Conservation (phyloP, 64 coral and sea anemone species). For the Porites australiensis region DNA sequence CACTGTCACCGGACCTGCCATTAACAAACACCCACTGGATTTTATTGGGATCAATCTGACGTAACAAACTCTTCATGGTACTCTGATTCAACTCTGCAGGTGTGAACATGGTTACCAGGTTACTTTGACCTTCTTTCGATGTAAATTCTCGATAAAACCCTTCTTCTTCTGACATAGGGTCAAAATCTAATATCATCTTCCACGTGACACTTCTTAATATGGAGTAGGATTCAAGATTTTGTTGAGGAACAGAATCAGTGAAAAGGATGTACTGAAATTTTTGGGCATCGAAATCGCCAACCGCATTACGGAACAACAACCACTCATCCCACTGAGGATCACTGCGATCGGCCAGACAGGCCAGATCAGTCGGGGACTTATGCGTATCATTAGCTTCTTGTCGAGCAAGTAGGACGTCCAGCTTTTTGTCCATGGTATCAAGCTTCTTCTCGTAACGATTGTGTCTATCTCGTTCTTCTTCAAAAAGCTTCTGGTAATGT, state of each 20-base stretch:
- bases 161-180: conserved; percentile 62
- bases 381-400: background rate
- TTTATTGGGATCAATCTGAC: conserved; percentile 59
- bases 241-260: conserved; percentile 13
- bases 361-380: background rate
- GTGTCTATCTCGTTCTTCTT: background rate
- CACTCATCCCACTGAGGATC: conserved; percentile 72
- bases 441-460: background rate
- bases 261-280: conserved; percentile 70
- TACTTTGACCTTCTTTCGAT: conserved; percentile 29
- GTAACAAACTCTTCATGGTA: background rate
- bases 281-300: conserved; percentile 38
- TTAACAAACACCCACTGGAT: conserved; percentile 82
- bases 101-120: conserved; percentile 49
- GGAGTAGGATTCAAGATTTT: background rate
- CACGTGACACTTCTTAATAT: conserved; percentile 54
- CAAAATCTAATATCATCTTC: conserved; percentile 80
- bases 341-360: background rate
- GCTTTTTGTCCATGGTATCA: background rate
- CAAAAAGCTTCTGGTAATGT: conserved; percentile 49
- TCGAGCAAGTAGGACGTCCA: conserved; percentile 18
- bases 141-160: conserved; percentile 65
- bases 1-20: conserved; percentile 38
- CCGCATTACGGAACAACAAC: conserved; percentile 18
- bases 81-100: conserved; percentile 39